These are phyloP conservation scores for Athrips mouffetella DNA, from an alignment of 2,888 invertebrate species.

Conservation along the genomic window DNA sequence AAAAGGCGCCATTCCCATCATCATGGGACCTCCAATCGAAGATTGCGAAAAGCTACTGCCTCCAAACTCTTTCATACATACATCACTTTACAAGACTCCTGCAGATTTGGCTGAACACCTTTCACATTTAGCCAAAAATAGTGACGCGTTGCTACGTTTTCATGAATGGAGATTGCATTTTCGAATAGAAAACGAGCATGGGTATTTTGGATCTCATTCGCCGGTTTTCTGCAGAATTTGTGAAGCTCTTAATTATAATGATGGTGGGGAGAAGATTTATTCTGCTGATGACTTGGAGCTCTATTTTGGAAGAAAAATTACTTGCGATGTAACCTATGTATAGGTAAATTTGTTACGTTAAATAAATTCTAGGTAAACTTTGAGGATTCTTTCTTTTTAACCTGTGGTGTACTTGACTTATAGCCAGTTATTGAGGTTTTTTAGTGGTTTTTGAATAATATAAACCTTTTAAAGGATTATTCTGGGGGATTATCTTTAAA, in stretches of 20 bases:
- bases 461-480: no score
- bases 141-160: slow-evolving; percentile 55
- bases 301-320: neutral
- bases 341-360: no score
- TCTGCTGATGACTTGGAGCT: slow-evolving; percentile 29
- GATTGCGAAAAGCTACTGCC: slow-evolving; percentile 76
- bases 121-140: slow-evolving; percentile 52
- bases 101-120: slow-evolving; percentile 77
- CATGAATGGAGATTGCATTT: slow-evolving; percentile 80
- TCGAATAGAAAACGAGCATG: slow-evolving; percentile 81
- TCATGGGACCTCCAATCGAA: slow-evolving; percentile 78
- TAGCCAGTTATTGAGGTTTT: no score
- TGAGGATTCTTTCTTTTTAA: neutral
- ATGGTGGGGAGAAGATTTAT: slow-evolving; percentile 39
- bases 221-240: slow-evolving; percentile 82
- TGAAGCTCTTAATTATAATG: slow-evolving; percentile 82
- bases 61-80: slow-evolving; percentile 81
- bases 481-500: no score
- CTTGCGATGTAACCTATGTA: neutral
- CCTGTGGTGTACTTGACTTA: no score
- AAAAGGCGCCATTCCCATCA: slow-evolving; percentile 81
- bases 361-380: neutral
- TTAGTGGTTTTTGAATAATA: no score
- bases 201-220: slow-evolving; percentile 80
- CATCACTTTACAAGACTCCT: no score